Evolutionary conservation across 1,140 invertebrate species (phyloP).

Genomic region (Lordiphosa stackelbergi): DNA sequence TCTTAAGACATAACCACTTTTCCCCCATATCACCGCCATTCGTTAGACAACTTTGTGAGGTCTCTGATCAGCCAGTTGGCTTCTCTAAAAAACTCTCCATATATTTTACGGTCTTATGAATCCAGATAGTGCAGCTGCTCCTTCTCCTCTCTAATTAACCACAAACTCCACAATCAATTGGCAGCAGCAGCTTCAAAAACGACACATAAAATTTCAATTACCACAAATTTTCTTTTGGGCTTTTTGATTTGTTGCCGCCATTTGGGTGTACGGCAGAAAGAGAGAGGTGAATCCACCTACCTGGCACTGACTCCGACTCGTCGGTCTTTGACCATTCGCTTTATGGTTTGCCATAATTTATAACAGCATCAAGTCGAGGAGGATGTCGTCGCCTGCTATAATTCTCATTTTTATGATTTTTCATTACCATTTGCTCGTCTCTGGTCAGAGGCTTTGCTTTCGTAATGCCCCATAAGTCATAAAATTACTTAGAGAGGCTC

Average conservation of each 20-base stretch:
- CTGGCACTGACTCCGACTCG: slow-evolving; percentile 6
- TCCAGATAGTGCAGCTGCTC: slow-evolving; percentile 24
- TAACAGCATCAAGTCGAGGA: slow-evolving; percentile 33
- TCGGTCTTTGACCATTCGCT: slow-evolving; percentile 29
- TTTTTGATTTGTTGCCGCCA: slow-evolving; percentile 53
- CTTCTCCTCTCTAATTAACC: slow-evolving; percentile 17
- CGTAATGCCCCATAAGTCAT: slow-evolving; percentile 47
- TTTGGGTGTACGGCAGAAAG: not conserved
- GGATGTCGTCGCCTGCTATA: slow-evolving; percentile 26
- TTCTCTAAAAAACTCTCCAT: slow-evolving; percentile 1
- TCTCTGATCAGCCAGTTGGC: slow-evolving; percentile 4
- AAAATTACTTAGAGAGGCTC: slow-evolving; percentile 46
- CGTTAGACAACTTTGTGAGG: slow-evolving; percentile 2
- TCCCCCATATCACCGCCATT: not conserved
- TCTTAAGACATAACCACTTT: no score
- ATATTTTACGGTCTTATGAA: slow-evolving; percentile 12
- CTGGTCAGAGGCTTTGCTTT: slow-evolving; percentile 27
- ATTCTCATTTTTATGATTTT: slow-evolving; percentile 53
- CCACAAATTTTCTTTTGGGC: slow-evolving; percentile 43
- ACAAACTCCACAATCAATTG: slow-evolving; percentile 42
- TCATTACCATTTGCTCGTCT: slow-evolving; percentile 43
- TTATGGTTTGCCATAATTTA: slow-evolving; percentile 51
- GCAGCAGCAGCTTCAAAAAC: slow-evolving; percentile 31
- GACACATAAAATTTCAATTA: slow-evolving; percentile 57
- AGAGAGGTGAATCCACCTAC: slow-evolving; percentile 1